These are phyloP conservation scores for Drosophila cyrtoloma DNA, from an alignment of 2,888 invertebrate genomes.

Conservation along the genomic window DNA sequence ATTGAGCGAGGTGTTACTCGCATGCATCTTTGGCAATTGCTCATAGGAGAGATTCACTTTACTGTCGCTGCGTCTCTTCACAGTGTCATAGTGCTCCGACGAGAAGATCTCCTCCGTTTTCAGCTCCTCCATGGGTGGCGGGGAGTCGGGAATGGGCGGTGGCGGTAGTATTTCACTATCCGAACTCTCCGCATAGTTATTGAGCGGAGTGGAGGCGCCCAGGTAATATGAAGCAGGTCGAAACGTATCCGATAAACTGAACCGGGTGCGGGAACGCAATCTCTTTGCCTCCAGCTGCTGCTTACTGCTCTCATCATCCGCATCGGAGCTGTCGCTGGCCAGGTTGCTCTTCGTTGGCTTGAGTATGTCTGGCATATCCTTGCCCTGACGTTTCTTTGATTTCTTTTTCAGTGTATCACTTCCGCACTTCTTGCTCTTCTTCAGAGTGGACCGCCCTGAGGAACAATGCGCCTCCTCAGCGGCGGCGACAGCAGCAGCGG, in stretches of 20 bases:
- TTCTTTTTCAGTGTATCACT: slow-evolving; percentile 82
- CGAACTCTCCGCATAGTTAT: slow-evolving; percentile 91
- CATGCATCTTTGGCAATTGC: slow-evolving; percentile 84
- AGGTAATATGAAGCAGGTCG: slow-evolving; percentile 95
- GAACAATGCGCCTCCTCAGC: slow-evolving; percentile 75
- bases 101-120: slow-evolving; percentile 87
- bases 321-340: slow-evolving; percentile 89
- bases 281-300: slow-evolving; percentile 90
- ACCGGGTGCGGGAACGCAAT: slow-evolving; percentile 90
- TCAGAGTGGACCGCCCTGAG: slow-evolving; percentile 78
- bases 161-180: slow-evolving; percentile 93
- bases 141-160: slow-evolving; percentile 91
- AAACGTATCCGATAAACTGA: slow-evolving; percentile 95
- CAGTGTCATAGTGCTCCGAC: slow-evolving; percentile 85
- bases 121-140: slow-evolving; percentile 88
- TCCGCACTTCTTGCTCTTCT: slow-evolving; percentile 83
- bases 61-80: slow-evolving; percentile 81
- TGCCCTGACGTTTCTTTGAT: slow-evolving; percentile 81
- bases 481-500: slow-evolving; percentile 8
- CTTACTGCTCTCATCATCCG: slow-evolving; percentile 92
- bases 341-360: slow-evolving; percentile 86
- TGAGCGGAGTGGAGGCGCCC: slow-evolving; percentile 88
- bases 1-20: slow-evolving; percentile 84
- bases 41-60: slow-evolving; percentile 84
- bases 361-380: slow-evolving; percentile 88